phyloP scores from a whole-genome alignment of 2,113 vertebrate species.

The Corythornis madagascariensis region DNA sequence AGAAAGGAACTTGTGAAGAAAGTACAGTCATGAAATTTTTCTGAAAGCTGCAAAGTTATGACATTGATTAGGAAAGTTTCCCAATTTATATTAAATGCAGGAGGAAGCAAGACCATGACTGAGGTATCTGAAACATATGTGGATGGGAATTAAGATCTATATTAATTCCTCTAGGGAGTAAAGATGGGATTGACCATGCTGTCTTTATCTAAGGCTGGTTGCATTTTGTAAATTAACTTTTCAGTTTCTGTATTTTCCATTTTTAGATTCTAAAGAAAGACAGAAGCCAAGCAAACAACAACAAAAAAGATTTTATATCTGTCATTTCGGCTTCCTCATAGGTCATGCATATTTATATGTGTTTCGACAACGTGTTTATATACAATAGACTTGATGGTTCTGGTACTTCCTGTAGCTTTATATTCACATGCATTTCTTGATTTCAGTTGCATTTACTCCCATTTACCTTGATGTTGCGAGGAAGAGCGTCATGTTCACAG shows the following conservation, averaged over 20 bases:
- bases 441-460: neutral
- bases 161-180: neutral
- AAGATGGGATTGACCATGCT: neutral
- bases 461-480: neutral
- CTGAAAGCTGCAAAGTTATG: neutral
- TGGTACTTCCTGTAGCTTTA: neutral
- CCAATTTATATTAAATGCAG: neutral
- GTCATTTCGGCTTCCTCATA: neutral
- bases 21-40: neutral
- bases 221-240: neutral
- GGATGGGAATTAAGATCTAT: neutral
- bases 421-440: neutral
- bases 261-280: neutral
- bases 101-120: neutral
- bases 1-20: neutral
- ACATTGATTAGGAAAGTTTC: neutral
- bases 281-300: neutral
- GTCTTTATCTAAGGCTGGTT: neutral
- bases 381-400: fast-evolving
- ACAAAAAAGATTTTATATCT: neutral
- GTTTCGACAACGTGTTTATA: neutral
- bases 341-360: neutral
- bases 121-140: neutral
- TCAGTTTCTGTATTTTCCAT: neutral
- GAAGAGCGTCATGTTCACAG: neutral